Evolutionary conservation across 2,113 vertebrate genomes (phyloP), one percentile per base, ranked within the genome.

Genomic region (Cheirogaleus medius): DNA sequence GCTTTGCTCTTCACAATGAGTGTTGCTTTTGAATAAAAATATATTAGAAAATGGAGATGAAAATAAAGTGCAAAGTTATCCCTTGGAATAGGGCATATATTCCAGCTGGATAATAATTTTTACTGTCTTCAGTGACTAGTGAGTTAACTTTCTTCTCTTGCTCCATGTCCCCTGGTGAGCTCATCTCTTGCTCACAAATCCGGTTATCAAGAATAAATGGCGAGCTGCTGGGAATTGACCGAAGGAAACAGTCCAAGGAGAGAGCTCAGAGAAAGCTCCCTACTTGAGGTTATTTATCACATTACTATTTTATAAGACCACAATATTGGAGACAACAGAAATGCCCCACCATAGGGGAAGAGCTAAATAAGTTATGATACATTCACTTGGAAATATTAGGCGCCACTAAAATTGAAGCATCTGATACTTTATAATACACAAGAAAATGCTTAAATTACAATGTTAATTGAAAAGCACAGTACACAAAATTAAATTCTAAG

Each of bases 151-250:
- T 80, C 74, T 90, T 54, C 34, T 47, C 39, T 81, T 85, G 69
- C 60, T 94, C 69, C 1, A 0, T 39, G 66, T 68, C 32, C 56
- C 83, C 76, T 87, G 64, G 81, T 34, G 64, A 90, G 91, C 88
- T 87, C 91, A 27, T 87, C 77, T 71, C 91, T 94, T 81, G 88
- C 66, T 87, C 96, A 77, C 95, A 91, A 96, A 95, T 85, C 85
- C 88, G 91, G 92, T 97, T 92, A 90, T 85, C 87, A 92, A 90
- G 88, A 94, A 96, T 86, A 88, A 93, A 86, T 86, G 96, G 87
- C 23, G 77, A 66, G 23, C 87, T 95, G 63, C 96, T 96, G 81
- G 58, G 96, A 81, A 94, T 6, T 76, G 82, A 77, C 92, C 93
- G 73, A 73, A 94, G 96, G 96, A 92, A 91, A 90, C 29, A 49